These are phyloP conservation scores for Babyrousa celebensis DNA, from an alignment of 2,797 vertebrate genomes.

Conservation along the genomic window DNA sequence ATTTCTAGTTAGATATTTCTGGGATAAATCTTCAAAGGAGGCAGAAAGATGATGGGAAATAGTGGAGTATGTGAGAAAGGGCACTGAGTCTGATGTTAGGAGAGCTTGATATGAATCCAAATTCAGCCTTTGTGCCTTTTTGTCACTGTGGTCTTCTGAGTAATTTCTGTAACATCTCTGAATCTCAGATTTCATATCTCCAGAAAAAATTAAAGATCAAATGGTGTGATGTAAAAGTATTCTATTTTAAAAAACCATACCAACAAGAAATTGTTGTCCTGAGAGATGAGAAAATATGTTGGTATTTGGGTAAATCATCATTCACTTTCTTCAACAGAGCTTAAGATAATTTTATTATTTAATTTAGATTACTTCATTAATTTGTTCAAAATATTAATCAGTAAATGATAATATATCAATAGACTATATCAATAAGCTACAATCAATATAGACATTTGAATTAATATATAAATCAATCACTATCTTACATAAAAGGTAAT, in stretches of 20 bases:
- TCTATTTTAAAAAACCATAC: background rate
- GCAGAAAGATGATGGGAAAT: background rate
- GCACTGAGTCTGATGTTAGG: background rate
- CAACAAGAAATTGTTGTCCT: background rate
- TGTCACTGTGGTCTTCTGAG: background rate
- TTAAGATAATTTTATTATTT: slow-evolving; percentile 25
- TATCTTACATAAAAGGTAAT: background rate
- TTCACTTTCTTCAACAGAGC: background rate
- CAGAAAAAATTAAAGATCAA: slow-evolving; percentile 11
- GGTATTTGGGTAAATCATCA: background rate
- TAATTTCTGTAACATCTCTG: background rate
- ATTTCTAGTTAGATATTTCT: background rate
- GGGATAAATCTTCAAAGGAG: background rate
- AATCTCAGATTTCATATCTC: background rate
- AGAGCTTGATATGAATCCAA: background rate
- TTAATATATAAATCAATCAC: background rate
- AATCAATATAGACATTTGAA: background rate
- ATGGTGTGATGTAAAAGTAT: background rate
- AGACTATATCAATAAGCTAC: background rate
- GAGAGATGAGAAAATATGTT: background rate
- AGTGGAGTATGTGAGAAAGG: background rate
- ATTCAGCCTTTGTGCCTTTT: background rate
- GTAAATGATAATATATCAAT: background rate
- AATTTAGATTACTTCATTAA: slow-evolving; percentile 41
- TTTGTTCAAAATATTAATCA: slow-evolving; percentile 59